Base-by-base conservation (phyloP, 2,797 vertebrate species). In the Emydoidea blandingii region DNA sequence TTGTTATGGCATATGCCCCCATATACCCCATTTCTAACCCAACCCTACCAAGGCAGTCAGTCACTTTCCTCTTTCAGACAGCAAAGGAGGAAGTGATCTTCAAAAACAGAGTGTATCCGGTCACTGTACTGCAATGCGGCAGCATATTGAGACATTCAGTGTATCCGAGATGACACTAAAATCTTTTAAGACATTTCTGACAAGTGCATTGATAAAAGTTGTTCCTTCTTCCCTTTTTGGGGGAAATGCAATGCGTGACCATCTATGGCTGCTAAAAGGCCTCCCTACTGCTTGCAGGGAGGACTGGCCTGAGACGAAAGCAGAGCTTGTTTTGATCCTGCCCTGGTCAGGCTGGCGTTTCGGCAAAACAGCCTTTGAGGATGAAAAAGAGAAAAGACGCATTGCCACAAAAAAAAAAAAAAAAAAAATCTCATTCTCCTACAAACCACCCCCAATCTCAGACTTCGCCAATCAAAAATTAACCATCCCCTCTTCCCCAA, bases 351-450 rank as follows among this genome's bases (percentile, higher is more conserved):
- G 72, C 6, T 15, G 44, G 25, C 6, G 41, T 44, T 81, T 16
- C 37, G 10, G 15, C 37, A 44, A 25, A 57, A 41, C 2, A 8
- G n/a, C n/a, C 25, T 56, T 2, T 0, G n/a, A 68, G 9, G 23
- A 11, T 44, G 9, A 68, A 29, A 25, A 65, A 65, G 7, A 18
- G 4, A n/a, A 18, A 31, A 31, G 53, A n/a, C 2, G 0, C n/a
- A 0, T 31, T 54, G 16, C 88, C 44, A 2, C 19, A 21, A 3
- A 72, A 57, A n/a, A n/a, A n/a, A n/a, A n/a, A n/a, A n/a, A n/a
- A n/a, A n/a, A n/a, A n/a, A 18, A 72, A 53, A 14, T 21, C 53
- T 57, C 8, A 27, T 7, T 4, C 2, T 76, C 23, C n/a, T 68
- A 37, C 41, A 29, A 47, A 27, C 41, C 23, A 29, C 41, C 6